A percentile compares a stretch with the other conserved stretches of the same genome.
phyloP scores from a whole-genome alignment of 2,797 vertebrate genomes.

The Gobionotothen gibberifrons region DNA sequence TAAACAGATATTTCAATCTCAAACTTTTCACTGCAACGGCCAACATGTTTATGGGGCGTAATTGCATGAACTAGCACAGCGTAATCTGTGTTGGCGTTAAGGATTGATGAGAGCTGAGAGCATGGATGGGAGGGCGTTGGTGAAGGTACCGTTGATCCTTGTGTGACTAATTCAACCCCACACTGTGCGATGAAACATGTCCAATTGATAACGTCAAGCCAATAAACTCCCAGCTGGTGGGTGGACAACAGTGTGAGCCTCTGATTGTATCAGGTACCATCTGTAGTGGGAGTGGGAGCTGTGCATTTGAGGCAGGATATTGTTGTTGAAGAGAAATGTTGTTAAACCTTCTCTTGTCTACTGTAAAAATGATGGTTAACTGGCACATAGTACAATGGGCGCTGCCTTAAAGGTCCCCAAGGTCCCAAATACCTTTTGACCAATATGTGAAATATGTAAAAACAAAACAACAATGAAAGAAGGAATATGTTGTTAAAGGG shows the following conservation, averaged over 20 bases:
- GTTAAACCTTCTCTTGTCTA: neutral
- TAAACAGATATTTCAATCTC: neutral
- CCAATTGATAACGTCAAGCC: conserved; percentile 61
- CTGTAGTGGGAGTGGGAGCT: conserved; percentile 10
- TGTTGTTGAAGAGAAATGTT: neutral
- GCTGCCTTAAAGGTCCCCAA: no score
- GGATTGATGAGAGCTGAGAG: conserved; percentile 41
- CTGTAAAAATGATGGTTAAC: neutral
- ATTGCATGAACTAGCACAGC: conserved; percentile 9
- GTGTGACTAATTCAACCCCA: conserved; percentile 58
- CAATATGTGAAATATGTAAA: no score
- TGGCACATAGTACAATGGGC: neutral
- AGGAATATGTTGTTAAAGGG: neutral
- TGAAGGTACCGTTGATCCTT: conserved; percentile 35
- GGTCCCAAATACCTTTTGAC: no score
- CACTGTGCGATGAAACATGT: conserved; percentile 53
- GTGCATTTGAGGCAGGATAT: neutral
- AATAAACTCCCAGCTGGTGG: conserved; percentile 57
- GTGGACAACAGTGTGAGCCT: conserved; percentile 33
- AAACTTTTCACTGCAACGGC: neutral
- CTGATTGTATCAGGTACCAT: conserved; percentile 37
- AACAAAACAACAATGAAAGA: no score
- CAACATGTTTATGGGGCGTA: conserved; percentile 6
- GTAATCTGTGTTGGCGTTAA: conserved; percentile 23
- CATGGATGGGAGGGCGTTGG: conserved; percentile 21